Percentiles rank a stretch among this genome's conserved stretches.
These are phyloP conservation scores for Pterocles burchelli DNA, from an alignment of 2,113 vertebrate genomes.

Conservation along the genomic window DNA sequence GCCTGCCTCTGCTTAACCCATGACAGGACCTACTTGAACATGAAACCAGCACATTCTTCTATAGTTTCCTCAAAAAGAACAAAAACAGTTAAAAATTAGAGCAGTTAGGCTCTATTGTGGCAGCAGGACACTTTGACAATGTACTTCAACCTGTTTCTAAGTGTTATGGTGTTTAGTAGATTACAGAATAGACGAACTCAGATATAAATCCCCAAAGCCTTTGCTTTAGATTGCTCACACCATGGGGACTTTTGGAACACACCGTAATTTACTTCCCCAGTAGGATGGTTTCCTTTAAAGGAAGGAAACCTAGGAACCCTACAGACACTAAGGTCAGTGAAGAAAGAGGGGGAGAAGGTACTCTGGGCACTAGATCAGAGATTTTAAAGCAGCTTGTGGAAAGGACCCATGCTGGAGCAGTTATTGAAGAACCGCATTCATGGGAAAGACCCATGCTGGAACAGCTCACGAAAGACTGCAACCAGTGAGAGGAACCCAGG, in stretches of 20 bases:
- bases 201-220: not conserved
- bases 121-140: not conserved
- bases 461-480: not conserved
- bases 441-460: not conserved
- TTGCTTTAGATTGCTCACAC: not conserved
- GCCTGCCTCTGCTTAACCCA: too few relatives aligned
- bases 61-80: not conserved
- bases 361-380: not conserved
- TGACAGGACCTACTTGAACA: not conserved
- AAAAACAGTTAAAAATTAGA: not conserved
- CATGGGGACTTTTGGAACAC: not conserved
- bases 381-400: not conserved
- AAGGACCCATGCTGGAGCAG: not conserved
- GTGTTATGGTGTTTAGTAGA: not conserved
- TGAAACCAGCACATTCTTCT: not conserved
- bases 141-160: not conserved
- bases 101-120: not conserved
- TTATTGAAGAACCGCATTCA: not conserved
- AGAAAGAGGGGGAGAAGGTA: not conserved
- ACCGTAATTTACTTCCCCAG: not conserved
- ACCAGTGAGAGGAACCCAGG: rapidly evolving
- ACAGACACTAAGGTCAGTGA: not conserved
- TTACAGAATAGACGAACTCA: not conserved
- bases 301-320: not conserved
- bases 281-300: not conserved